Conservation (phyloP, 2,113 vertebrate genomes). For the Lampris megalopsis region DNA sequence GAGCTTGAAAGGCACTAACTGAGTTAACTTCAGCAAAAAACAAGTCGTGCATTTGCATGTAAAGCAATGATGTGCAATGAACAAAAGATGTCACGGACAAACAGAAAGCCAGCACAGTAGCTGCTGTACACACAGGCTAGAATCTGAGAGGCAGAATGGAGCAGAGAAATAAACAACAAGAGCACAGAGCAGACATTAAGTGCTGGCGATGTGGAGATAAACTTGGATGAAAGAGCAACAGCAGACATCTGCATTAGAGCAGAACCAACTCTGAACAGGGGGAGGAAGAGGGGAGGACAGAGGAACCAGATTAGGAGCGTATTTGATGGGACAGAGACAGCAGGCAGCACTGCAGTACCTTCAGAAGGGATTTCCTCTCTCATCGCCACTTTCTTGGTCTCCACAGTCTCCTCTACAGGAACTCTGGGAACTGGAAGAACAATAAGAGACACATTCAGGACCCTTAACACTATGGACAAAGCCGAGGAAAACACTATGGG, state of each 20-base stretch:
- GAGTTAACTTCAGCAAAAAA: slow-evolving; percentile 43
- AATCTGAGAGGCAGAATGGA: not conserved
- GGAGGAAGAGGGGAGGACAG: slow-evolving; percentile 5
- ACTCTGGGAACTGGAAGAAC: slow-evolving; percentile 78
- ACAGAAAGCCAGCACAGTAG: not conserved
- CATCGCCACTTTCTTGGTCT: slow-evolving; percentile 82
- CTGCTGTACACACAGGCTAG: not conserved
- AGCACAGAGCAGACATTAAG: not conserved
- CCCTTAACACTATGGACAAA: not conserved
- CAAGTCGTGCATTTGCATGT: slow-evolving; percentile 5
- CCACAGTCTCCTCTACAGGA: slow-evolving; percentile 83
- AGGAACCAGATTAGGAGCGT: no score
- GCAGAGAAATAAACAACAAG: not conserved
- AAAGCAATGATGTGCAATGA: slow-evolving; percentile 16
- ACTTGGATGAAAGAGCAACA: no score
- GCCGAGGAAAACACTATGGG: not conserved
- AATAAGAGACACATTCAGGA: slow-evolving; percentile 17
- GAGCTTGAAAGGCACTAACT: slow-evolving; percentile 69
- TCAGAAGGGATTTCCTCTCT: slow-evolving; percentile 77
- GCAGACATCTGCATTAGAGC: not conserved
- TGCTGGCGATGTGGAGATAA: not conserved
- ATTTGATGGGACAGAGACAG: not conserved
- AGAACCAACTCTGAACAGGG: not conserved
- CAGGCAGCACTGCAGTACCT: slow-evolving; percentile 70
- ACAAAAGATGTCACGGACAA: slow-evolving; percentile 9